These are phyloP conservation scores for Trichechus manatus DNA, from an alignment of 2,113 vertebrate species.

Conservation along the genomic window DNA sequence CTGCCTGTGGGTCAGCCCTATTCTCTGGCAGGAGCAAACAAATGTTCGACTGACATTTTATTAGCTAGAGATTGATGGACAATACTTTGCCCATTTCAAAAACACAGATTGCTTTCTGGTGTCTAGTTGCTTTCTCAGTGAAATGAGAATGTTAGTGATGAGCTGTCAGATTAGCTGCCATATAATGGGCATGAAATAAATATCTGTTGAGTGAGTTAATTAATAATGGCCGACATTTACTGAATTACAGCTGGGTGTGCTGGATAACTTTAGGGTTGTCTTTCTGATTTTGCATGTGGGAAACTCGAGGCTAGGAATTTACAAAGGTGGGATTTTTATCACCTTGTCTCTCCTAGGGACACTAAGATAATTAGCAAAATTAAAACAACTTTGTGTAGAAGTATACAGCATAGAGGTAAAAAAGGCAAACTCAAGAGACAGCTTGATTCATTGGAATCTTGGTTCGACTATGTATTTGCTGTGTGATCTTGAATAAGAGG, in stretches of 20 bases:
- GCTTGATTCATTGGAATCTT: neutral
- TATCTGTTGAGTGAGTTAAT: conserved; percentile 55
- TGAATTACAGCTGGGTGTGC: conserved; percentile 5
- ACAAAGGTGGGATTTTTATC: neutral
- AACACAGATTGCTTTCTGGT: conserved; percentile 55
- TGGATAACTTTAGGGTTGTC: neutral
- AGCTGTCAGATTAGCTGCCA: conserved; percentile 54
- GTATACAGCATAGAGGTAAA: neutral
- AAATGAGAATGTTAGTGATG: conserved; percentile 64
- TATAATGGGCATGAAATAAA: conserved; percentile 42
- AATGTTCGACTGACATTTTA: conserved; percentile 56
- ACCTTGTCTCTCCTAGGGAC: neutral
- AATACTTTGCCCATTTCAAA: conserved; percentile 51
- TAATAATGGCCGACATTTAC: conserved; percentile 28
- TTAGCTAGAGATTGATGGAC: conserved; percentile 48
- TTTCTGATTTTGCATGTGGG: neutral
- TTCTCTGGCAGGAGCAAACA: neutral
- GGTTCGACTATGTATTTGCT: neutral
- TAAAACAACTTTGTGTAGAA: conserved; percentile 10
- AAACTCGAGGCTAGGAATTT: neutral
- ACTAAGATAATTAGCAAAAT: neutral
- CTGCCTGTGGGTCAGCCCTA: neutral
- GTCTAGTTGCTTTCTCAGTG: conserved; percentile 18
- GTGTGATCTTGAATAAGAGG: neutral
- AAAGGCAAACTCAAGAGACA: neutral